These are phyloP conservation scores for Eulemur coronatus DNA, from an alignment of 2,797 vertebrate genomes.

Conservation along the genomic window DNA sequence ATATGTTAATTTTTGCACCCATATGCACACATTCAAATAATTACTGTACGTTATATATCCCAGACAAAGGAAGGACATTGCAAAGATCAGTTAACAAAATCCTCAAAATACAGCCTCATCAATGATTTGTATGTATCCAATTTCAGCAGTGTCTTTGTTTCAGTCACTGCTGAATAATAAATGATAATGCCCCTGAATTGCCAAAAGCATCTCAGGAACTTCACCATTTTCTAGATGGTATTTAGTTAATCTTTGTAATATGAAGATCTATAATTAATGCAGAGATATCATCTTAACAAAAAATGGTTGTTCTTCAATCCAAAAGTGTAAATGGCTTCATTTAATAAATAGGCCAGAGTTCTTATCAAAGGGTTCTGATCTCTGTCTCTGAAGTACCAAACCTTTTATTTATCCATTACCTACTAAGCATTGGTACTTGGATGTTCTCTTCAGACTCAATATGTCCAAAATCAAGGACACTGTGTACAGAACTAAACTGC, in stretches of 20 bases:
- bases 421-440: background rate
- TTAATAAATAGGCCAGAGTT: background rate
- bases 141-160: background rate
- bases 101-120: background rate
- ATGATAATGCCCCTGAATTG: background rate
- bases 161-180: background rate
- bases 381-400: background rate
- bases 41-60: background rate
- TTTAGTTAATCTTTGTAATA: background rate
- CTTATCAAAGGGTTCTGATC: background rate
- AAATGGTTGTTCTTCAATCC: background rate
- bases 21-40: background rate
- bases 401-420: background rate
- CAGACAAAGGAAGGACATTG: background rate
- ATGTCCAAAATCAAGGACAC: background rate
- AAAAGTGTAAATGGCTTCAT: background rate
- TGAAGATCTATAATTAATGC: background rate
- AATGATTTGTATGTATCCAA: background rate
- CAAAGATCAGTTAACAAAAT: background rate
- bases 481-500: background rate
- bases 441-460: background rate
- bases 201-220: background rate
- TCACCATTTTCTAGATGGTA: background rate
- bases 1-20: background rate
- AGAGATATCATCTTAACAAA: background rate